Conservation (phyloP, 1,140 invertebrate genomes). For the Drosophila bifasciata region DNA sequence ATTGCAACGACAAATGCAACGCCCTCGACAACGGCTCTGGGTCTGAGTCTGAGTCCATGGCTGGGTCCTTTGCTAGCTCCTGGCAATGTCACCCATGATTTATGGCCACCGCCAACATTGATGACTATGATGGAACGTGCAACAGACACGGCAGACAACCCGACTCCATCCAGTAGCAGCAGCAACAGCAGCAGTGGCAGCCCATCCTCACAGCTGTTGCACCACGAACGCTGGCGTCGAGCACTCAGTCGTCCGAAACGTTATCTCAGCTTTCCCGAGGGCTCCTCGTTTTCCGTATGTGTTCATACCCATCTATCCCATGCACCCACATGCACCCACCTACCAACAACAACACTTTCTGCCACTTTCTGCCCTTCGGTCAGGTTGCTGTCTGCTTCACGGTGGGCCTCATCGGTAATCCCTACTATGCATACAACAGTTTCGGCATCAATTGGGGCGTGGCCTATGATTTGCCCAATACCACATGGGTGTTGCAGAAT, state of each 20-base stretch:
- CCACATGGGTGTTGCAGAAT: constrained; percentile 86
- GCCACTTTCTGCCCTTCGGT: constrained; percentile 30
- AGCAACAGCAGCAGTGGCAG: constrained; percentile 1
- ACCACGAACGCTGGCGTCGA: constrained; percentile 34
- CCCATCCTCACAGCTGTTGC: constrained; percentile 23
- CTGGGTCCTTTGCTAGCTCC: background rate
- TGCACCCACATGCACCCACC: background rate
- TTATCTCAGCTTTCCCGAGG: constrained; percentile 84
- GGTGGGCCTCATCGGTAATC: constrained; percentile 81
- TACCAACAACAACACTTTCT: constrained; percentile 12
- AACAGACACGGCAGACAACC: constrained; percentile 27
- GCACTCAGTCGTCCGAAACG: constrained; percentile 69
- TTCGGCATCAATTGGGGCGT: constrained; percentile 88
- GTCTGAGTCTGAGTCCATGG: too few species aligned
- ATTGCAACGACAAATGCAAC: constrained; percentile 71
- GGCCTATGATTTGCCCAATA: constrained; percentile 90
- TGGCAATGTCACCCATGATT: constrained; percentile 52
- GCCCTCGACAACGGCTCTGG: constrained; percentile 13
- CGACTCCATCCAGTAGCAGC: constrained; percentile 22
- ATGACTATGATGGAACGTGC: constrained; percentile 72
- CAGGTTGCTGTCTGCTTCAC: constrained; percentile 81
- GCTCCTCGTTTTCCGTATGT: constrained; percentile 82
- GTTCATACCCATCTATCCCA: background rate
- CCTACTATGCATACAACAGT: constrained; percentile 69
- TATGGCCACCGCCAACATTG: constrained; percentile 61